Base-by-base conservation (phyloP, 2,888 invertebrate genomes). In the Idaea dimidiata region DNA sequence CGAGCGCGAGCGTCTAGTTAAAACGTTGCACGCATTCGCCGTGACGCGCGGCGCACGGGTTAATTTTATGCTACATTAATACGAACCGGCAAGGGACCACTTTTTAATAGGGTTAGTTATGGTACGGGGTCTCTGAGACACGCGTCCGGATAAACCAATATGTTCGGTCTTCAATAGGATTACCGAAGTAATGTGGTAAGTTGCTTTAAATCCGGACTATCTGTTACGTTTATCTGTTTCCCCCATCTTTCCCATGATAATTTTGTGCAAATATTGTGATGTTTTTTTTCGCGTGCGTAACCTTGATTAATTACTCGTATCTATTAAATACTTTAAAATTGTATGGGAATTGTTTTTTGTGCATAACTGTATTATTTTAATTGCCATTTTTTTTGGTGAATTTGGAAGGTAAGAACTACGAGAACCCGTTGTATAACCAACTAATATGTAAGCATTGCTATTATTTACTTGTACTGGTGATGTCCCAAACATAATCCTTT, bases 31-130 rank as follows among this genome's bases (percentile, higher is more conserved):
- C 77, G 85, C 88, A 82, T 73, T 80, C 71, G 74, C 83, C 89
- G 87, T 89, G 86, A 88, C 89, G 86, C 77, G 72, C 83, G 83
- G 87, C 89, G 86, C 77, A 72, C 83, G 83, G 87, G 85, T 91
- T 91, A 89, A 91, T 91, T 91, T 91, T 91, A 91, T 91, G 91
- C 89, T 91, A 91, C 91, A 91, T 91, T 91, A 91, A 89, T 88
- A 83, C 72, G 68, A 75, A 75, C 79, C 81, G 87, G 88, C 85
- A 81, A 18, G 81, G 73, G 72, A 83, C 84, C 87, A 87, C 84
- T 89, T 89, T 91, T 89, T 91, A 89, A 90, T 89, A 83, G 88
- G 88, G 89, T 91, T 91, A 89, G 91, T 86, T 88, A 90, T 89
- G 89, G 88, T 82, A 72, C 78, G 76, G 82, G 83, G 83, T 79